Base-by-base conservation (phyloP, 2,888 invertebrate species). In the Oscheius sp. region DNA sequence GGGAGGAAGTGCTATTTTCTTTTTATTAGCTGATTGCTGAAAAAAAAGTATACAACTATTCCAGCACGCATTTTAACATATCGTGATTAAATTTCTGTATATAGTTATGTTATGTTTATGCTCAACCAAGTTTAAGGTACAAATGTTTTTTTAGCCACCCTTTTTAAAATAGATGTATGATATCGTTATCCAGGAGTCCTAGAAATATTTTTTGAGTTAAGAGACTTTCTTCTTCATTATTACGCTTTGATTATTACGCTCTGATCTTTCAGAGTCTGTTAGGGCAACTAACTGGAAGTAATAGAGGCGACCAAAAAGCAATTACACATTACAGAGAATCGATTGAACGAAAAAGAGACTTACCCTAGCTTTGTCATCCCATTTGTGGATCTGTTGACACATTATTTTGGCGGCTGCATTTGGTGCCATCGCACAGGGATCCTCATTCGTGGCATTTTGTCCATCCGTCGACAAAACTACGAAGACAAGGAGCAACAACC, bases 291-390 rank as follows among this genome's bases (percentile, higher is more conserved):
- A n/a, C n/a, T n/a, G n/a, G n/a, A n/a, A n/a, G n/a, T n/a, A n/a
- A n/a, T n/a, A n/a, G n/a, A n/a, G n/a, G n/a, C n/a, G n/a, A n/a
- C n/a, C n/a, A n/a, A n/a, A n/a, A n/a, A n/a, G n/a, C n/a, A n/a
- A n/a, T n/a, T n/a, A n/a, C n/a, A n/a, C n/a, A n/a, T n/a, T n/a
- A n/a, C n/a, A n/a, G n/a, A n/a, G n/a, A n/a, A n/a, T n/a, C n/a
- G n/a, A n/a, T n/a, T n/a, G n/a, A n/a, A n/a, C n/a, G n/a, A n/a
- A n/a, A 6, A 12, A 24, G 32, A 28, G 24, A 78, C 78, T 45
- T 12, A 80, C 82, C 69, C 84, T 65, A 4, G 83, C 80, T 45
- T 76, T 79, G 20, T 67, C 70, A 70, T 84, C 84, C 84, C 84
- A 84, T 66, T 72, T 74, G 66, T 81, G 78, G 38, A 84, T 73